phyloP scores from a whole-genome alignment of 2,888 invertebrate genomes.

The Ecliptopera silaceata region DNA sequence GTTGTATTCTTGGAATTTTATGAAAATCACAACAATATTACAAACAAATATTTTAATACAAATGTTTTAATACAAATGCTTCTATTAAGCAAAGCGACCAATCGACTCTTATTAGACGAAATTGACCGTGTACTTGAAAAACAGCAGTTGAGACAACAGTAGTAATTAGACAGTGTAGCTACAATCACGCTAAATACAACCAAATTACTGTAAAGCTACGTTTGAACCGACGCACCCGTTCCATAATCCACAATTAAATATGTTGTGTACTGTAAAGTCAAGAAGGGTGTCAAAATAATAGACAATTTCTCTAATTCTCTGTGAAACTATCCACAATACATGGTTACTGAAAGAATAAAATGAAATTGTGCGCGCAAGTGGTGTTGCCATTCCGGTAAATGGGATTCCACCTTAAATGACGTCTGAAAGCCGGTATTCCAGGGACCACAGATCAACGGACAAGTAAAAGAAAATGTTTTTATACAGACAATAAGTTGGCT shows the following conservation, averaged over 20 bases:
- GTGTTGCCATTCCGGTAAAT: slow-evolving; percentile 55
- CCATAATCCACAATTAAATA: too few species aligned
- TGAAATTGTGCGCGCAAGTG: slow-evolving; percentile 61
- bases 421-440: slow-evolving; percentile 50
- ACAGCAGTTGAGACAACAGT: background rate
- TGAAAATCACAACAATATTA: too few species aligned
- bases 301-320: slow-evolving; percentile 28
- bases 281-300: background rate
- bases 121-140: background rate
- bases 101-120: background rate
- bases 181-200: slow-evolving; percentile 4
- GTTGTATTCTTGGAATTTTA: too few species aligned
- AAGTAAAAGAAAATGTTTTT: slow-evolving; percentile 59
- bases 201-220: slow-evolving; percentile 1
- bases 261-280: too few species aligned
- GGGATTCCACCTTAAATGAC: slow-evolving; percentile 60
- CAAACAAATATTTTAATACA: too few species aligned
- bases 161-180: slow-evolving; percentile 3
- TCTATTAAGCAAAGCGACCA: background rate
- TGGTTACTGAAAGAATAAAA: slow-evolving; percentile 50
- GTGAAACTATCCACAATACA: slow-evolving; percentile 19
- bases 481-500: slow-evolving; percentile 50
- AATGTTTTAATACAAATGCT: too few species aligned
- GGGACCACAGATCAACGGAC: slow-evolving; percentile 38
- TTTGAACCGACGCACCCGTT: background rate